Evolutionary conservation across 2,113 vertebrate species (phyloP).

Genomic region (Engystomops pustulosus): DNA sequence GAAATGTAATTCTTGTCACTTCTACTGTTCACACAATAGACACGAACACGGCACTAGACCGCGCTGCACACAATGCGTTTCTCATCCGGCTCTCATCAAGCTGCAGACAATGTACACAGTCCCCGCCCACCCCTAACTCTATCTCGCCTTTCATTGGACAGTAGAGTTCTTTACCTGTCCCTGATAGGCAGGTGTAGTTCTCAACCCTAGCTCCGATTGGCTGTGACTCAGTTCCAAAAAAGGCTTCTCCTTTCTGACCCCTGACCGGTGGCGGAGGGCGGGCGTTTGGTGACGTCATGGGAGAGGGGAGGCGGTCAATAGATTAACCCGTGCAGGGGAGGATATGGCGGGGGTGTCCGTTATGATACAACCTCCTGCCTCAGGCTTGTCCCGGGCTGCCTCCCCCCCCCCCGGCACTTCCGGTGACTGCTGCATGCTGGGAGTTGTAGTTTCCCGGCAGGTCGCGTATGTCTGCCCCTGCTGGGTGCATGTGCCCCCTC

Average conservation of each 20-base stretch:
- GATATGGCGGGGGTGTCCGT: too few species aligned
- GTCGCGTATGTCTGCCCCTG: too few species aligned
- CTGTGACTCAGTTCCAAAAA: background rate
- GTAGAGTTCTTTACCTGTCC: background rate
- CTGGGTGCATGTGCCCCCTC: background rate
- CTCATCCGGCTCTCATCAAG: background rate
- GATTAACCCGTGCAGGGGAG: background rate
- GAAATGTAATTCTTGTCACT: too few species aligned
- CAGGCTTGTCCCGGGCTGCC: too few species aligned
- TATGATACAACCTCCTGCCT: too few species aligned
- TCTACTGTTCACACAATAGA: too few species aligned
- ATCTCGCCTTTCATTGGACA: background rate
- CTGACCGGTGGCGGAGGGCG: background rate
- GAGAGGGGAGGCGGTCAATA: background rate
- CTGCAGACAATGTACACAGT: background rate
- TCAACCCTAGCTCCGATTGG: constrained; percentile 6
- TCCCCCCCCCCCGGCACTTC: too few species aligned
- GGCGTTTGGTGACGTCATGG: background rate
- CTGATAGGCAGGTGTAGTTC: background rate
- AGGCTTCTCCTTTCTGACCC: background rate
- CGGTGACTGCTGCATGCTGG: background rate
- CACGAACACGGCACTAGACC: too few species aligned
- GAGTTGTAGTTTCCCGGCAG: background rate
- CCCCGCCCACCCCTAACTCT: background rate
- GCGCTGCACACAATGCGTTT: too few species aligned